Conservation (phyloP, 2,113 vertebrate genomes). For the Rhabdomys dilectus region DNA sequence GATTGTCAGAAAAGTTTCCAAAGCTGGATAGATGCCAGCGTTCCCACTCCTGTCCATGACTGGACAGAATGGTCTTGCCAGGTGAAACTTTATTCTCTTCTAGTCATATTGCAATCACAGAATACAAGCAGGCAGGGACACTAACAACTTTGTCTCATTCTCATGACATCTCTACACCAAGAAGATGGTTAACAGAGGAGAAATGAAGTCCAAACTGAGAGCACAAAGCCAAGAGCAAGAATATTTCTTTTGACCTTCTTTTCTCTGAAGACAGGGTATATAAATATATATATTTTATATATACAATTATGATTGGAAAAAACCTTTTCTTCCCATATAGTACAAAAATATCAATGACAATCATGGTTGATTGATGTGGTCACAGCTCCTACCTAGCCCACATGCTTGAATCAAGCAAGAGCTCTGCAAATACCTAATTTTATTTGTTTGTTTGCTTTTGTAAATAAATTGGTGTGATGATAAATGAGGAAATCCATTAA, state of each 20-base stretch:
- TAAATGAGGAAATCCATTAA: background rate
- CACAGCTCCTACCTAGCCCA: background rate
- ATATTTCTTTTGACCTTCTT: background rate
- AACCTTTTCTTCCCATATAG: background rate
- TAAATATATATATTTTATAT: background rate
- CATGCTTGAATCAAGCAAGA: background rate
- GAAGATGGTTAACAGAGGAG: background rate
- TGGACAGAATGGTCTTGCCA: slow-evolving; percentile 23
- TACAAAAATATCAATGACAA: background rate
- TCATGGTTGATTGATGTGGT: background rate
- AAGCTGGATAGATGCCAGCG: slow-evolving; percentile 36
- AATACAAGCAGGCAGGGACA: slow-evolving; percentile 32
- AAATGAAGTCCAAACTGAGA: background rate
- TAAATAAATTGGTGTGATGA: background rate
- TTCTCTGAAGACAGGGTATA: background rate
- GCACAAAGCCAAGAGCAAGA: background rate
- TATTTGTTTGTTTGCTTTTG: background rate
- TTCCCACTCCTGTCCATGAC: background rate
- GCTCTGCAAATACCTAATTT: background rate
- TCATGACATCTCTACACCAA: background rate
- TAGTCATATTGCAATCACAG: background rate
- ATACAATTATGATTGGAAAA: background rate
- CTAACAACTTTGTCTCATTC: background rate
- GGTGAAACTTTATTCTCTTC: slow-evolving; percentile 1
- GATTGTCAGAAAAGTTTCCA: slow-evolving; percentile 38